Evolutionary conservation across 2,113 vertebrate species (phyloP).

Genomic region (Reinhardtius hippoglossoides): DNA sequence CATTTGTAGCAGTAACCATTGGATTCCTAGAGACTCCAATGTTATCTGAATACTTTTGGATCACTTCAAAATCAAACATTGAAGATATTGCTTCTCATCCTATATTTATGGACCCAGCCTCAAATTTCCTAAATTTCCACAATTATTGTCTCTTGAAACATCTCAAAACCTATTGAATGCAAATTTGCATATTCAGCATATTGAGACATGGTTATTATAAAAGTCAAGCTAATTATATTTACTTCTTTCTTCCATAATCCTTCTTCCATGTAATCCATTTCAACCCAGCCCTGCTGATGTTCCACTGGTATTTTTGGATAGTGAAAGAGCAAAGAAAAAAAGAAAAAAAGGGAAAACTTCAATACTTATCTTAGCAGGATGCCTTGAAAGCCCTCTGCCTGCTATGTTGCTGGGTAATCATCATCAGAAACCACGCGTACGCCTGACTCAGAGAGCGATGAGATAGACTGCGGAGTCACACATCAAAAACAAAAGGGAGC

Average conservation of each 20-base stretch:
- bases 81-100: no score
- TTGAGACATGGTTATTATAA: no score
- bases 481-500: constrained; percentile 36
- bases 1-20: not conserved
- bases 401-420: constrained; percentile 27
- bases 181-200: no score
- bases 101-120: not conserved
- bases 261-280: not conserved
- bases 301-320: not conserved
- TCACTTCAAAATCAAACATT: no score
- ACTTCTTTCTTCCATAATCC: no score
- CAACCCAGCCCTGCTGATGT: not conserved
- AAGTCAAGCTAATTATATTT: no score
- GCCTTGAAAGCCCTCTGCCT: constrained; percentile 44
- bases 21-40: not conserved
- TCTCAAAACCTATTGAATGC: not conserved
- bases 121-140: not conserved
- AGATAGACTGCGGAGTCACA: constrained; percentile 13
- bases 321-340: not conserved
- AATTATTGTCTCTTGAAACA: no score
- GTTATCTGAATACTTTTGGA: no score
- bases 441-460: constrained; percentile 26
- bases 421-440: constrained; percentile 21
- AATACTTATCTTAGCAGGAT: constrained; percentile 45
- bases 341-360: constrained; percentile 9